Percentiles rank a stretch among this genome's conserved stretches.
Evolutionary conservation across 1,140 invertebrate species (phyloP).

Genomic region (Tyrophagus putrescentiae): DNA sequence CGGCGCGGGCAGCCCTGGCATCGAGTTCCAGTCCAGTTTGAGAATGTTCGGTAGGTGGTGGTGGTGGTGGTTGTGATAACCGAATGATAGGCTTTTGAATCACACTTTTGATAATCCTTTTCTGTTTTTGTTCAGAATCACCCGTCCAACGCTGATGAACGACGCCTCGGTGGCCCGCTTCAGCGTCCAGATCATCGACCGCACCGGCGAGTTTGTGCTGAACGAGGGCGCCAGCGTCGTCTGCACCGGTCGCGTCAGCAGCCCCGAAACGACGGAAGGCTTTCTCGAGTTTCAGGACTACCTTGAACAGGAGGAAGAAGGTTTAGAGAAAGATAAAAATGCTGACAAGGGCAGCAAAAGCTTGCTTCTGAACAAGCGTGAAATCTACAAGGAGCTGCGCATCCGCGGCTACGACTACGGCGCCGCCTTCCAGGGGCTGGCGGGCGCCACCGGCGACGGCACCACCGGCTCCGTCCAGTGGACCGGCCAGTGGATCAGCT

Average conservation of each 20-base stretch:
- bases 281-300: constrained; percentile 12
- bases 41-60: constrained; percentile 47
- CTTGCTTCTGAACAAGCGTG: constrained; percentile 34
- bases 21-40: constrained; percentile 48
- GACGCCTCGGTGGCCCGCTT: constrained; percentile 49
- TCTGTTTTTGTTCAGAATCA: constrained; percentile 41
- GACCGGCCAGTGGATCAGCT: constrained; percentile 41
- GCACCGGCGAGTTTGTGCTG: constrained; percentile 76
- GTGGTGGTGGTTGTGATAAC: constrained; percentile 47
- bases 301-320: constrained; percentile 34
- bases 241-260: constrained; percentile 50
- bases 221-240: constrained; percentile 63
- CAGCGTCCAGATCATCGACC: constrained; percentile 67
- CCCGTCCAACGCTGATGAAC: constrained; percentile 67
- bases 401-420: constrained; percentile 85
- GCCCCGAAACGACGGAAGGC: constrained; percentile 26
- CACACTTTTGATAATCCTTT: constrained; percentile 46
- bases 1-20: constrained; percentile 47
- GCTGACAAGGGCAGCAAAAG: background rate
- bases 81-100: constrained; percentile 70
- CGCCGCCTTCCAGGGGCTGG: constrained; percentile 68
- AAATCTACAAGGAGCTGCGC: constrained; percentile 84
- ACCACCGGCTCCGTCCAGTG: constrained; percentile 28
- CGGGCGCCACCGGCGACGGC: constrained; percentile 30
- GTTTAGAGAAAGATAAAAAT: background rate